Percentiles rank a stretch among this genome's conserved stretches.
These are phyloP conservation scores for Cremastobaeus sp. DNA, from an alignment of 2,888 invertebrate genomes.

Conservation along the genomic window DNA sequence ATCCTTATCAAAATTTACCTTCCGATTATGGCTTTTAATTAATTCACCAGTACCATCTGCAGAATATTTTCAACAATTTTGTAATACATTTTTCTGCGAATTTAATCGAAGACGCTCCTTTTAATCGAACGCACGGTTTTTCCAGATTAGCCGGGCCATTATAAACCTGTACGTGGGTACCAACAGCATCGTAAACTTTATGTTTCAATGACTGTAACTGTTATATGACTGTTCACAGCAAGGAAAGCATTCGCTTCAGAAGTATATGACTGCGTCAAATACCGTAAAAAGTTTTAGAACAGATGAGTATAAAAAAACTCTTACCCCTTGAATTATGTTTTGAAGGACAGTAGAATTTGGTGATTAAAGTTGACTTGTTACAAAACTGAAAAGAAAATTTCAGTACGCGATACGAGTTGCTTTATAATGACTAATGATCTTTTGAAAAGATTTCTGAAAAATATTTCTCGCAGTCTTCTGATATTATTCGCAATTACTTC, in stretches of 20 bases:
- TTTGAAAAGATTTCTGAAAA: slow-evolving; percentile 20
- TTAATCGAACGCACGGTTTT: slow-evolving; percentile 29
- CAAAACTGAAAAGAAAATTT: too few species aligned
- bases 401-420: slow-evolving; percentile 55
- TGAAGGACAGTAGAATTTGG: too few species aligned
- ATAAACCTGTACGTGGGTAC: slow-evolving; percentile 39
- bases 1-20: slow-evolving; percentile 11
- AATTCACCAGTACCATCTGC: not conserved
- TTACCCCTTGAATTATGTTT: too few species aligned
- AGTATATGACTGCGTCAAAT: slow-evolving; percentile 45
- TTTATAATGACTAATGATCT: slow-evolving; percentile 46
- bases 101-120: slow-evolving; percentile 24
- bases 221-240: slow-evolving; percentile 23
- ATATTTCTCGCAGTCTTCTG: slow-evolving; percentile 17
- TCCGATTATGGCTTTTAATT: slow-evolving; percentile 13
- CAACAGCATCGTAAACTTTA: slow-evolving; percentile 48
- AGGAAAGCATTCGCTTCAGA: slow-evolving; percentile 29
- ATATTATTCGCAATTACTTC: slow-evolving; percentile 56
- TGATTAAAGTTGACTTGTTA: too few species aligned
- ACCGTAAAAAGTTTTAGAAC: slow-evolving; percentile 46
- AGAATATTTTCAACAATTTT: slow-evolving; percentile 19
- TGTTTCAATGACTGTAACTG: slow-evolving; percentile 56
- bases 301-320: too few species aligned
- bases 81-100: slow-evolving; percentile 11
- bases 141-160: slow-evolving; percentile 48